A percentile compares a stretch with the other conserved stretches of the same genome.
These are phyloP conservation scores for Belonocnema kinseyi DNA, from an alignment of 1,140 invertebrate genomes.

Conservation along the genomic window DNA sequence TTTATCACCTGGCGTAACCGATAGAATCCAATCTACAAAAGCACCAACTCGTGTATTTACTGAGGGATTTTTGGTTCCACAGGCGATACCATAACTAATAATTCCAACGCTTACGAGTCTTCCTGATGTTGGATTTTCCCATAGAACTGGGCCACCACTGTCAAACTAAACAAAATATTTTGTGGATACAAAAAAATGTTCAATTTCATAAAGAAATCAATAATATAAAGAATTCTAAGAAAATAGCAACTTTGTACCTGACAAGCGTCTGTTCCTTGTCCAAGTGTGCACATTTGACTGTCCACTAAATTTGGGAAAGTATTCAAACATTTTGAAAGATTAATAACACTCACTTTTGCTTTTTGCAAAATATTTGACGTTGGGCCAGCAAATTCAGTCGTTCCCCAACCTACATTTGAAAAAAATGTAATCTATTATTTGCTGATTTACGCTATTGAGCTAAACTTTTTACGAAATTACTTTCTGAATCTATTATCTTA, in stretches of 20 bases:
- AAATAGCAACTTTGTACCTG: conserved; percentile 46
- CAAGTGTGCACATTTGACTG: conserved; percentile 80
- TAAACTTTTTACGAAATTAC: too few relatives aligned
- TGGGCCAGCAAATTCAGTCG: conserved; percentile 75
- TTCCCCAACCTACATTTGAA: conserved; percentile 80
- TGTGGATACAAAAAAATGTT: background rate
- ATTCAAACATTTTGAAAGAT: conserved; percentile 72
- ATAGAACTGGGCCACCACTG: conserved; percentile 82
- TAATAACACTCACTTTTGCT: conserved; percentile 78
- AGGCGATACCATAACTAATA: conserved; percentile 77
- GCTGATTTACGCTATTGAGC: too few relatives aligned
- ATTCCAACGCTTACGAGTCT: conserved; percentile 75
- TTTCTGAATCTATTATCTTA: too few relatives aligned
- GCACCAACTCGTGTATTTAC: conserved; percentile 76
- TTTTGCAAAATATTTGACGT: conserved; percentile 78
- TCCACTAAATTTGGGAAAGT: conserved; percentile 63
- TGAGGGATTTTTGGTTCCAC: conserved; percentile 71
- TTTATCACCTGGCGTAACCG: conserved; percentile 65
- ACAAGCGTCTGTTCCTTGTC: conserved; percentile 55
- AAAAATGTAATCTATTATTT: background rate
- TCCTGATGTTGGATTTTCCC: conserved; percentile 72
- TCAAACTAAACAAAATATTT: conserved; percentile 76
- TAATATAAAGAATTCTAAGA: too few relatives aligned
- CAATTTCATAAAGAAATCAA: too few relatives aligned
- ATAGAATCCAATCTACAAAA: conserved; percentile 76